phyloP scores from a whole-genome alignment of 2,888 invertebrate genomes.

The Pseudococcus jackbeardsleyi region DNA sequence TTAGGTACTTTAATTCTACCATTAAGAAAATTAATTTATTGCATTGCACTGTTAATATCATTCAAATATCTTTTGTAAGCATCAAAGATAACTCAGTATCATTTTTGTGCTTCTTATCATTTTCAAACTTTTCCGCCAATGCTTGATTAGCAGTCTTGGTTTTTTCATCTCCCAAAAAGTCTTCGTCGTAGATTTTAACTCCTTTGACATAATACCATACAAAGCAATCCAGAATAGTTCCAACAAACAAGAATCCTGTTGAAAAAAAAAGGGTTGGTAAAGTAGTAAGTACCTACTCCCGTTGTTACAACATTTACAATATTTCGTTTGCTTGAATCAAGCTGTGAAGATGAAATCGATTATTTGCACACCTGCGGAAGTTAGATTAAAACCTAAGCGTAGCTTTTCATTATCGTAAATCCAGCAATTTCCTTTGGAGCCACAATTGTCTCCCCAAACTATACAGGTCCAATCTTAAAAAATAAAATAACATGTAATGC shows the following conservation, averaged over 20 bases:
- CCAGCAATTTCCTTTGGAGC: slow-evolving; percentile 71
- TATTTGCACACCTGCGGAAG: slow-evolving; percentile 68
- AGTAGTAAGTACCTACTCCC: neutral
- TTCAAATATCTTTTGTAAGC: neutral
- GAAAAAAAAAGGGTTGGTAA: slow-evolving; percentile 9
- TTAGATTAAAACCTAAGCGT: slow-evolving; percentile 69
- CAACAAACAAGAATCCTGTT: slow-evolving; percentile 69
- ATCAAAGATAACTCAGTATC: slow-evolving; percentile 27
- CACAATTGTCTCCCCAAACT: slow-evolving; percentile 71
- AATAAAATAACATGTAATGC: no score
- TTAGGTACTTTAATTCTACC: no score
- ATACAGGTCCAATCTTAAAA: slow-evolving; percentile 70
- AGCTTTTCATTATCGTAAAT: slow-evolving; percentile 70
- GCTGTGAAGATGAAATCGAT: neutral
- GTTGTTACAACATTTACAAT: no score
- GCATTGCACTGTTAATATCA: no score
- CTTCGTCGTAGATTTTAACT: slow-evolving; percentile 69
- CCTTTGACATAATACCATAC: slow-evolving; percentile 69
- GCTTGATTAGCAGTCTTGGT: slow-evolving; percentile 28
- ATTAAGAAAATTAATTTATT: no score
- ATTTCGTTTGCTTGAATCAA: neutral
- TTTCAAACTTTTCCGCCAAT: neutral
- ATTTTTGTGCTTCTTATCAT: neutral
- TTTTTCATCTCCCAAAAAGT: slow-evolving; percentile 66
- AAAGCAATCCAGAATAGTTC: slow-evolving; percentile 69